phyloP scores from a whole-genome alignment of 2,888 invertebrate species.

The Watsonalla cultraria region DNA sequence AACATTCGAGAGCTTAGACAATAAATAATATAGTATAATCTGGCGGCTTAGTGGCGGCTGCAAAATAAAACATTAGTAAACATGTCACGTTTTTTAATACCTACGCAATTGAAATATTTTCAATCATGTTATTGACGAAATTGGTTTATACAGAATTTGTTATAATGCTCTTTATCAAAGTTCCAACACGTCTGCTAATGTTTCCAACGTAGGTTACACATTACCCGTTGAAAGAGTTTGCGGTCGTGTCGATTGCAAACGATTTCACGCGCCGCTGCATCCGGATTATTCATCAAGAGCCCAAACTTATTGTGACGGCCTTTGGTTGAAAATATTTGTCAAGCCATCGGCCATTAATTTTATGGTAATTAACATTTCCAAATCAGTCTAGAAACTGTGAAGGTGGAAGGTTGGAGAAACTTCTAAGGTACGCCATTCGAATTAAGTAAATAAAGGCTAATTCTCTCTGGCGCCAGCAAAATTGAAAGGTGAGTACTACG shows the following conservation, averaged over 20 bases:
- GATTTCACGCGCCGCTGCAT: slow-evolving; percentile 40
- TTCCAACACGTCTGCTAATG: neutral
- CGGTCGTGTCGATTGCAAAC: slow-evolving; percentile 22
- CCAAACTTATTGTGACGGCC: slow-evolving; percentile 18
- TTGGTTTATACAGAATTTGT: too few species aligned
- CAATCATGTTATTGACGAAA: too few species aligned
- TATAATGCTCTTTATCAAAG: too few species aligned
- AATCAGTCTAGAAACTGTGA: slow-evolving; percentile 12
- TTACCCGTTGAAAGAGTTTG: slow-evolving; percentile 3
- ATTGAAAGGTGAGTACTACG: neutral
- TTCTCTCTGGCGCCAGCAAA: neutral
- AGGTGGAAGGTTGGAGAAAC: slow-evolving; percentile 28
- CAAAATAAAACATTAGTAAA: slow-evolving; percentile 24
- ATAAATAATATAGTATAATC: slow-evolving; percentile 17
- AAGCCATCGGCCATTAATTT: slow-evolving; percentile 31
- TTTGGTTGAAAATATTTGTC: slow-evolving; percentile 12
- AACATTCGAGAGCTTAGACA: slow-evolving; percentile 4
- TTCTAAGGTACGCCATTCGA: slow-evolving; percentile 1
- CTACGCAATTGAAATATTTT: neutral
- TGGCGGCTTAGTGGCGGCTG: slow-evolving; percentile 38
- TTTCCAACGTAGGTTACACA: neutral
- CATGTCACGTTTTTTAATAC: neutral
- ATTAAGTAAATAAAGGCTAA: neutral
- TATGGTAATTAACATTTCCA: slow-evolving; percentile 31
- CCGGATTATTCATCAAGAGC: neutral